Conservation (phyloP, 2,797 vertebrate genomes). For the Gymnoscopelus microlampas region DNA sequence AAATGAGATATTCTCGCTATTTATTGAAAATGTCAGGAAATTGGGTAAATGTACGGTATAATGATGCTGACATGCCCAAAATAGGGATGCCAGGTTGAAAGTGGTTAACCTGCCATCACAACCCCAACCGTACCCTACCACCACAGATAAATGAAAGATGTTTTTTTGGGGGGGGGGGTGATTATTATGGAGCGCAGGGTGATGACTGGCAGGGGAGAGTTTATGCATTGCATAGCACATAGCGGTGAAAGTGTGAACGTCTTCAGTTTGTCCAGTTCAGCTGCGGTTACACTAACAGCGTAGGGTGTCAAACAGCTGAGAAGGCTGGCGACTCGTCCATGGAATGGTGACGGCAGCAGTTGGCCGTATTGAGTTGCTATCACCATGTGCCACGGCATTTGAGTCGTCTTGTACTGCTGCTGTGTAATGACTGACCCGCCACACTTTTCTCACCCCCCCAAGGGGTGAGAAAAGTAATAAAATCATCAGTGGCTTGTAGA, state of each 20-base stretch:
- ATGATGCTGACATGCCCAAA: too few relatives aligned
- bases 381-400: slow-evolving; percentile 64
- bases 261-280: slow-evolving; percentile 67
- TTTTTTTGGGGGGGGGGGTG: too few relatives aligned
- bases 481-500: background rate
- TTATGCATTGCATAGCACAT: slow-evolving; percentile 34
- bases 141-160: too few relatives aligned
- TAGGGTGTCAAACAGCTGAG: slow-evolving; percentile 73
- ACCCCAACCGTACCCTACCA: too few relatives aligned
- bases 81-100: too few relatives aligned
- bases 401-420: slow-evolving; percentile 43
- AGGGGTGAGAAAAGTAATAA: slow-evolving; percentile 5
- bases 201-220: slow-evolving; percentile 33
- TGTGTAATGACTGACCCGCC: slow-evolving; percentile 44
- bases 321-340: slow-evolving; percentile 58
- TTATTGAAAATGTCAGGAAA: too few relatives aligned
- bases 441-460: slow-evolving; percentile 1
- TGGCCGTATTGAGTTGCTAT: slow-evolving; percentile 71
- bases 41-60: too few relatives aligned
- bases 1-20: too few relatives aligned
- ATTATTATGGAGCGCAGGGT: slow-evolving; percentile 15
- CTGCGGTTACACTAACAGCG: slow-evolving; percentile 61
- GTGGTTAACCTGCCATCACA: too few relatives aligned
- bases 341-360: slow-evolving; percentile 80
- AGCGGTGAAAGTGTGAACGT: slow-evolving; percentile 63